Percentiles rank a stretch among this genome's conserved stretches.
Evolutionary conservation across 2,113 vertebrate genomes (phyloP).

Genomic region (Andinoacara biseriatus): DNA sequence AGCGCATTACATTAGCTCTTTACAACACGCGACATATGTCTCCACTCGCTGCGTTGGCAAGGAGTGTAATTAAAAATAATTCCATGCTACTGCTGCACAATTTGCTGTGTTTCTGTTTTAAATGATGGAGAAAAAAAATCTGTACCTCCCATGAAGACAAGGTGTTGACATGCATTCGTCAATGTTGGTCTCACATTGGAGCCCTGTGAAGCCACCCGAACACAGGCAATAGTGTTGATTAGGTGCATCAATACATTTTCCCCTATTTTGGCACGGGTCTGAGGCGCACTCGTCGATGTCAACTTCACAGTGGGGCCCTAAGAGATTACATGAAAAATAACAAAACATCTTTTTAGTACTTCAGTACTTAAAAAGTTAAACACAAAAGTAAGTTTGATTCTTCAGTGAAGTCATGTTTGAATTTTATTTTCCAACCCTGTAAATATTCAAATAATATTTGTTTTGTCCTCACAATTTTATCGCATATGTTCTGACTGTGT

Average conservation of each 20-base stretch:
- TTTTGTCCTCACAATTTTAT: background rate
- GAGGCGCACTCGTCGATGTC: constrained; percentile 83
- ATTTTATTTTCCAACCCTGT: background rate
- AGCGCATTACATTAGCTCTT: constrained; percentile 69
- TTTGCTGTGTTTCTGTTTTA: constrained; percentile 40
- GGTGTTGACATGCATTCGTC: constrained; percentile 84
- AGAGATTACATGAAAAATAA: constrained; percentile 3
- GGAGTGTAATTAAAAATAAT: constrained; percentile 77
- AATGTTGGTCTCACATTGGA: constrained; percentile 80
- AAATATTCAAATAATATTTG: background rate
- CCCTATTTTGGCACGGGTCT: constrained; percentile 79
- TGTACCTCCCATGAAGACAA: constrained; percentile 87
- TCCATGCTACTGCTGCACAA: constrained; percentile 64
- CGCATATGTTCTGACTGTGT: background rate
- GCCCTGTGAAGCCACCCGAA: constrained; percentile 77
- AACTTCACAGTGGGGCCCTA: constrained; percentile 81
- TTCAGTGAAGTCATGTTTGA: background rate
- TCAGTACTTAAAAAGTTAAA: background rate
- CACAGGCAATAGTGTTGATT: constrained; percentile 81
- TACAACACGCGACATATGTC: constrained; percentile 72
- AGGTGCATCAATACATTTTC: constrained; percentile 78
- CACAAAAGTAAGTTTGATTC: background rate
- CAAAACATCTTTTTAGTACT: background rate
- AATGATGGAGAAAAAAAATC: constrained; percentile 14
- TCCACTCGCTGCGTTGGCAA: constrained; percentile 38